These are phyloP conservation scores for Aphodius sticticus DNA, from an alignment of 2,888 invertebrate species.

Conservation along the genomic window DNA sequence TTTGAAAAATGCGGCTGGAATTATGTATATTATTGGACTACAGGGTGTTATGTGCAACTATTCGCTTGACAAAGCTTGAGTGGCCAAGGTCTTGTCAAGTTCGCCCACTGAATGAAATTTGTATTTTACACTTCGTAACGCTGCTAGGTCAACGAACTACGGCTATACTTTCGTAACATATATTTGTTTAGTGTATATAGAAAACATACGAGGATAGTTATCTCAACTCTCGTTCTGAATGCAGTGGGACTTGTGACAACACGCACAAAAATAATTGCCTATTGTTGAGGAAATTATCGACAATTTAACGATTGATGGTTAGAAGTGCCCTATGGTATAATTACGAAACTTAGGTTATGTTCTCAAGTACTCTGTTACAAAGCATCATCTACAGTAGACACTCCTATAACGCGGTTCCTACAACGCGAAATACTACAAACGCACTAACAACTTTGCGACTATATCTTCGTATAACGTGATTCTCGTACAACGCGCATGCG, in stretches of 20 bases:
- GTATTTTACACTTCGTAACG: slow-evolving; percentile 26
- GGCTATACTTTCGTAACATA: slow-evolving; percentile 38
- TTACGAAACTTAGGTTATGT: too few relatives aligned
- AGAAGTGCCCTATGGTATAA: too few relatives aligned
- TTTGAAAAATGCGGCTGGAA: not conserved
- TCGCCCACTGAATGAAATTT: slow-evolving; percentile 23
- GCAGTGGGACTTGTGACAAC: not conserved
- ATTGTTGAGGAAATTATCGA: not conserved
- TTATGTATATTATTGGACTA: not conserved
- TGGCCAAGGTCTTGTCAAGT: slow-evolving; percentile 4
- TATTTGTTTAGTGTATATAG: slow-evolving; percentile 39
- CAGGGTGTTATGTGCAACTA: not conserved
- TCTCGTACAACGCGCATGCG: too few relatives aligned
- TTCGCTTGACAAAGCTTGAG: not conserved
- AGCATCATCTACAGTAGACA: too few relatives aligned
- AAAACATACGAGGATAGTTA: slow-evolving; percentile 37
- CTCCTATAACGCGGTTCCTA: too few relatives aligned
- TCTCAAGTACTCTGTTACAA: too few relatives aligned
- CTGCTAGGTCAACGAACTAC: slow-evolving; percentile 38
- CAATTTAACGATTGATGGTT: too few relatives aligned
- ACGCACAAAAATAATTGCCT: not conserved
- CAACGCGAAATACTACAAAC: too few relatives aligned
- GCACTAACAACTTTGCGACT: too few relatives aligned
- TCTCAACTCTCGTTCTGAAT: slow-evolving; percentile 17
- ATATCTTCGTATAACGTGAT: too few relatives aligned